Evolutionary conservation across 2,797 vertebrate genomes (phyloP), one percentile per base, ranked within the genome.

Genomic region (Aplochiton taeniatus): DNA sequence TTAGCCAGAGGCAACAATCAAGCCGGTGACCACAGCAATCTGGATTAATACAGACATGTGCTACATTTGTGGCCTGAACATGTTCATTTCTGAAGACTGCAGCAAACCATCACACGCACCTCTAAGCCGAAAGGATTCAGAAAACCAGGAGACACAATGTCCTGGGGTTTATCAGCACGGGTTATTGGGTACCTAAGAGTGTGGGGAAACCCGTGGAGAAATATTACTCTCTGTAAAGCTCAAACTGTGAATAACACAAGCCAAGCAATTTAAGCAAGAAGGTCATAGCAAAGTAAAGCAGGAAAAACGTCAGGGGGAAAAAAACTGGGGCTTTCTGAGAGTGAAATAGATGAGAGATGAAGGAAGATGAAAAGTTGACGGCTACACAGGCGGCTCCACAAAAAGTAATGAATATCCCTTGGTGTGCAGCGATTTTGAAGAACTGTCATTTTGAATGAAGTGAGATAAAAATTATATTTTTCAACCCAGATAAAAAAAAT

Each of bases 391-490:
- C 86, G 83, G 87, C 80, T 85, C 82, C 79, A 91, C 90, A 90
- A 91, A 91, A 92, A 90, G 87, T 90, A 89, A 92, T 92, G 90
- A 93, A 92, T 91, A 92, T 92, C 88, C 90, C 83, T 90, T 75
- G 85, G 88, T 91, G 85, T 90, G 87, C 81, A 85, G 90, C 82
- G 82, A 90, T 89, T 92, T 88, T 88, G 87, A 91, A 88, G 86
- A 91, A 90, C 88, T 91, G 89, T 91, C 89, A 91, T 85, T 89
- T 86, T 90, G 89, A 92, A 91, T 93, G 88, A 91, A 90, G 88
- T 85, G 85, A 91, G 89, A 93, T 92, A 90, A 93, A 92, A 91
- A 88, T 89, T 91, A 91, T 91, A 91, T 92, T 92, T 92, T 68
- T 31, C 31, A 31, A 73, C 86, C 76, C 79, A 76, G 88, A 91